Percentiles rank a stretch among this genome's conserved stretches.
phyloP scores from a whole-genome alignment of 2,113 vertebrate genomes.

The Thunnus thynnus region DNA sequence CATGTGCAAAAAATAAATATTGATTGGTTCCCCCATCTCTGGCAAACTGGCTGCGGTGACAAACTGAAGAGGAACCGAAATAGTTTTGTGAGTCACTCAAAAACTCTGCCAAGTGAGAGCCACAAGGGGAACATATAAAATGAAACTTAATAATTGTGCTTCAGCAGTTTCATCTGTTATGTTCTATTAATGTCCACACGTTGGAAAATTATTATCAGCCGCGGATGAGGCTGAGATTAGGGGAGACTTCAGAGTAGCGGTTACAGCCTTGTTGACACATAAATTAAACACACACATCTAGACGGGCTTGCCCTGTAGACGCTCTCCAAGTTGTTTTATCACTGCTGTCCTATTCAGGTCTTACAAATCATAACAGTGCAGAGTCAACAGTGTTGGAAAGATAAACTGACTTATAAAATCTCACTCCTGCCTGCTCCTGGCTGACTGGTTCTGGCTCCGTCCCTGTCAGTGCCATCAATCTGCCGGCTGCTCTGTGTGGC shows the following conservation, averaged over 20 bases:
- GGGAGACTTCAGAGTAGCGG: constrained; percentile 27
- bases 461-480: constrained; percentile 62
- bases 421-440: constrained; percentile 57
- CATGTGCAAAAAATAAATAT: constrained; percentile 62
- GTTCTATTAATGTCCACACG: constrained; percentile 40
- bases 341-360: constrained; percentile 33
- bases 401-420: constrained; percentile 67
- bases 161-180: constrained; percentile 45
- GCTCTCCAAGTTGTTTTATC: constrained; percentile 32
- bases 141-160: constrained; percentile 32
- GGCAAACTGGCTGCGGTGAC: constrained; percentile 39
- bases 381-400: constrained; percentile 60
- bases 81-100: constrained; percentile 51
- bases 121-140: constrained; percentile 33
- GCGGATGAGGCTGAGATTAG: neutral
- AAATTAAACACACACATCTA: constrained; percentile 65
- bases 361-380: constrained; percentile 56
- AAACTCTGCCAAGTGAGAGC: constrained; percentile 20
- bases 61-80: constrained; percentile 57
- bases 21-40: constrained; percentile 48
- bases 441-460: constrained; percentile 42
- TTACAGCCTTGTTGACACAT: constrained; percentile 41
- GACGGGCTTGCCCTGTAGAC: constrained; percentile 34
- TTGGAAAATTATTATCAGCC: constrained; percentile 16
- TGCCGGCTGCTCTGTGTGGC: constrained; percentile 51